Base-by-base conservation (phyloP, 92 coral and sea anemone genomes). In the Bergia sp. region DNA sequence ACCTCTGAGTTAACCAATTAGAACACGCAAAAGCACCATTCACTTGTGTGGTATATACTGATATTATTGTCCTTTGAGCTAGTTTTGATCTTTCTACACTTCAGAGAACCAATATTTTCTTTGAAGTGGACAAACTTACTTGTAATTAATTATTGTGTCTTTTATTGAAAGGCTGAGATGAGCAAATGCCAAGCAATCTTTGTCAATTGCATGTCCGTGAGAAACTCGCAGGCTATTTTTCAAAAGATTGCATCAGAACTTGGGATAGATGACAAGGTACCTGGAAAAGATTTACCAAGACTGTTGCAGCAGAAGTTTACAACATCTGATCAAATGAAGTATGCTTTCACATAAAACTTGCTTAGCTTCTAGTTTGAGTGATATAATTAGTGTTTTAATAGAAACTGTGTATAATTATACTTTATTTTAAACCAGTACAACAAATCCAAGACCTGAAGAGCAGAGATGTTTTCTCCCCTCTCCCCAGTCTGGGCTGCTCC, bases 161-260 rank as follows among this genome's bases (percentile, higher is more conserved):
- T 38, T 40, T 11, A 23, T 73, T 55, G 73, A 41, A 77, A 93
- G 95, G 93, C 76, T 85, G 95, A 94, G 58, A 81, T 94, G 65
- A 85, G 85, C 37, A 91, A 93, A 41, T 93, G 93, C 72, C 96
- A 95, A 81, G 94, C 95, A 45, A 93, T 92, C 77, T 96, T 97
- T 89, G 92, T 97, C 42, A 97, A 97, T 90, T 97, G 98, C 86
- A 97, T 97, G 99, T 91, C 96, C 39, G 87, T 97, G 21, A 92
- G 92, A 61, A 92, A 90, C 55, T 92, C 99, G 0, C 94, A 94
- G 80, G 95, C 93, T 20, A 96, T 97, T 41, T 97, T 91, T 89
- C 86, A 82, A 83, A 97, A 96, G 82, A 92, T 97, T 82, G 92
- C 95, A 44, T 89, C 91, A 77, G 98, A 96, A 43, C 85, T 97